A percentile compares a stretch with the other conserved stretches of the same genome.
These are phyloP conservation scores for Metallyticus violacea DNA, from an alignment of 2,888 invertebrate species.

Conservation along the genomic window DNA sequence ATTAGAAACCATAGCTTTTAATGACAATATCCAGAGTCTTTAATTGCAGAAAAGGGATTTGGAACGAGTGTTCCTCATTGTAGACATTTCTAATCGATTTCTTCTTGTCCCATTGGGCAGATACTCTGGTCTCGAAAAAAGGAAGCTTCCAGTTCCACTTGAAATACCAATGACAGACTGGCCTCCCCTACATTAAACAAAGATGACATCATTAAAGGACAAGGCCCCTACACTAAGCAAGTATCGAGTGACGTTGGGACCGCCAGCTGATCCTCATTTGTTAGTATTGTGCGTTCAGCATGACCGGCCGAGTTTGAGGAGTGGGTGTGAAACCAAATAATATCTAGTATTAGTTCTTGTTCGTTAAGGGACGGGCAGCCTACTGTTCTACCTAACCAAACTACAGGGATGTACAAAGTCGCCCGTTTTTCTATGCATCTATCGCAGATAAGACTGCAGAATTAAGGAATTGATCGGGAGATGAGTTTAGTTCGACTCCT, in stretches of 20 bases:
- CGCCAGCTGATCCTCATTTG: constrained; percentile 14
- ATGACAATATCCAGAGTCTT: too few relatives aligned
- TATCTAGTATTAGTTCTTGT: constrained; percentile 12
- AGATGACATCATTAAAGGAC: not conserved
- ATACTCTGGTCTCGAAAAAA: too few relatives aligned
- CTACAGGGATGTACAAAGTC: not conserved
- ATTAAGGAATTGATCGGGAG: too few relatives aligned
- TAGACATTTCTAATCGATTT: not conserved
- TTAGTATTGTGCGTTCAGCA: constrained; percentile 10
- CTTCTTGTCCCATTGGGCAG: too few relatives aligned
- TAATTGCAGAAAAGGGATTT: too few relatives aligned
- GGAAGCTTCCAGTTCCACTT: not conserved
- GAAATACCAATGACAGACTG: too few relatives aligned
- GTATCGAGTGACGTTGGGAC: not conserved
- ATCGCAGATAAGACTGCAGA: too few relatives aligned
- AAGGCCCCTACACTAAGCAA: not conserved
- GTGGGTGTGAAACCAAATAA: constrained; percentile 19
- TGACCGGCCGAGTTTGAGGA: not conserved
- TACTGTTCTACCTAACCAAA: constrained; percentile 9
- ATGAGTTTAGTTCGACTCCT: too few relatives aligned
- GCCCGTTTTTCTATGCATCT: too few relatives aligned
- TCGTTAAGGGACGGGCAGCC: not conserved
- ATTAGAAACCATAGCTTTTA: too few relatives aligned
- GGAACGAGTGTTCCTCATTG: not conserved
- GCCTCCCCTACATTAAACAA: not conserved